Conservation (phyloP, 2,797 vertebrate genomes). For the Darevskia mixta region DNA sequence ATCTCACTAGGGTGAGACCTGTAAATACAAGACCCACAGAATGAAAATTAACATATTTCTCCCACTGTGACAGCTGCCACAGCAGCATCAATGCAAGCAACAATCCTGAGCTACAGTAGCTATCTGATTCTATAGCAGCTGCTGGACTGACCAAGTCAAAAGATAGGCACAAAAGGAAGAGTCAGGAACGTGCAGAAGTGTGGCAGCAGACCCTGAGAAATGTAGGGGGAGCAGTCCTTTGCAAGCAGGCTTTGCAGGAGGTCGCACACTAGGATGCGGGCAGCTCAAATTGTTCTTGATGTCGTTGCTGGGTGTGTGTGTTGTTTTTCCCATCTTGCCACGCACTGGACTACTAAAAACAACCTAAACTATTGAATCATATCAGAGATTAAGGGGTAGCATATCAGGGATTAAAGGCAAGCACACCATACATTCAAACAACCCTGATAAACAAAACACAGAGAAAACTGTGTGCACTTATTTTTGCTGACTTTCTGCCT, state of each 20-base stretch:
- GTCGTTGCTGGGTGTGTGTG: too few species aligned
- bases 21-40: not conserved
- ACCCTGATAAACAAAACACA: too few species aligned
- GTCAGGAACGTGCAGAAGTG: not conserved
- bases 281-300: not conserved
- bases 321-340: not conserved
- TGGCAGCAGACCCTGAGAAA: not conserved
- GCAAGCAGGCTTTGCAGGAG: not conserved
- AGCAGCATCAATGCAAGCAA: not conserved
- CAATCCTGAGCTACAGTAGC: not conserved
- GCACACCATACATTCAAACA: too few species aligned
- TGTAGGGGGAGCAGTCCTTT: not conserved
- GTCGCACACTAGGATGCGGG: not conserved
- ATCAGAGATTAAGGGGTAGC: not conserved
- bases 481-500: too few species aligned
- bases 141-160: not conserved
- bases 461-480: too few species aligned
- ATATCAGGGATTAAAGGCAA: not conserved
- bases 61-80: not conserved
- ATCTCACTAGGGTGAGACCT: not conserved
- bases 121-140: not conserved
- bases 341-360: not conserved
- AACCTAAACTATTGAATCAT: not conserved
- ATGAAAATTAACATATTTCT: not conserved
- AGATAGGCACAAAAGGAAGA: not conserved